These are phyloP conservation scores for Merodon equestris DNA, from an alignment of 2,888 invertebrate species.

Conservation along the genomic window DNA sequence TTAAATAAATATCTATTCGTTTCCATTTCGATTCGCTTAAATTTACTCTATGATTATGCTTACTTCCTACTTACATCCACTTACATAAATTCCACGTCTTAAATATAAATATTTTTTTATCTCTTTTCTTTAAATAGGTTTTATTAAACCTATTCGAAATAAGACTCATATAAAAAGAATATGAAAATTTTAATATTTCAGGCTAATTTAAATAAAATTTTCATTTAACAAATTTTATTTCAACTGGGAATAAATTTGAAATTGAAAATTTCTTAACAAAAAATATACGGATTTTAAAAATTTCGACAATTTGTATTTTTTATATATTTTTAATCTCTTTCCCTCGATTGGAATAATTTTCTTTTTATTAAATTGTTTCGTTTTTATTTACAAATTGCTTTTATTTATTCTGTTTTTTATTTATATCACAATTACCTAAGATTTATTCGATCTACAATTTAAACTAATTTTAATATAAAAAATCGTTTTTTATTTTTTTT, in stretches of 20 bases:
- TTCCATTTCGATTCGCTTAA: constrained; percentile 49
- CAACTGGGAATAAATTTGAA: too few relatives aligned
- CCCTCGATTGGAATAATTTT: neutral
- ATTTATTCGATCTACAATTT: constrained; percentile 11
- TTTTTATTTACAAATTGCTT: constrained; percentile 48
- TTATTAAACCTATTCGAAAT: neutral
- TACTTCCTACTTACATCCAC: constrained; percentile 38
- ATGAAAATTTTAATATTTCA: constrained; percentile 14
- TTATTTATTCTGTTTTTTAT: constrained; percentile 27
- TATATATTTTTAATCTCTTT: neutral
- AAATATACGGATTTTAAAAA: neutral
- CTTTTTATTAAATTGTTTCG: constrained; percentile 19
- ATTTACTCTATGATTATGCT: constrained; percentile 46
- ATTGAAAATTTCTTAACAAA: too few relatives aligned
- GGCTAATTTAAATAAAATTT: constrained; percentile 14
- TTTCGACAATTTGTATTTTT: constrained; percentile 9
- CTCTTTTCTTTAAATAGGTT: constrained; percentile 25
- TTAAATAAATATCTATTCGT: constrained; percentile 59
- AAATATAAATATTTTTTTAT: too few relatives aligned
- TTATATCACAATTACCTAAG: constrained; percentile 65
- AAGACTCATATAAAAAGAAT: constrained; percentile 1
- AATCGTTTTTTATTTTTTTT: constrained; percentile 32
- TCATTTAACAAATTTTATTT: neutral
- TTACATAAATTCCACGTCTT: constrained; percentile 55
- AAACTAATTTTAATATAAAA: constrained; percentile 37